These are phyloP conservation scores for Turritopsis rubra DNA, from an alignment of 30 jellyfish, hydroid and myxozoan genomes.

Conservation along the genomic window DNA sequence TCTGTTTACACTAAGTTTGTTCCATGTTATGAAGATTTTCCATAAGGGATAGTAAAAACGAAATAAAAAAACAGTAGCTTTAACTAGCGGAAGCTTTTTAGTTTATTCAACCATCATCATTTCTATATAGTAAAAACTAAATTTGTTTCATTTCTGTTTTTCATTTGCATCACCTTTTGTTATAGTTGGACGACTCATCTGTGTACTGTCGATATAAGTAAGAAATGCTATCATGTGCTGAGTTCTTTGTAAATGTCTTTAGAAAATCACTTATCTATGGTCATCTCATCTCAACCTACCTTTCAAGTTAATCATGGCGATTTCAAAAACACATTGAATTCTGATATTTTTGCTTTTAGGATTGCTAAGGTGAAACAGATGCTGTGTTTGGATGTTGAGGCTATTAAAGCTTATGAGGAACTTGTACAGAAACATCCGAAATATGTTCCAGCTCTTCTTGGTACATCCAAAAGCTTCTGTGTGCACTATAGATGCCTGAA, in stretches of 20 bases:
- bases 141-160: too few species aligned
- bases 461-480: constrained; percentile 19
- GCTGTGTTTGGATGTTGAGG: constrained; percentile 66
- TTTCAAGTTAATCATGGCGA: not conserved
- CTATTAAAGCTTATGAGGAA: constrained; percentile 50
- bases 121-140: too few species aligned
- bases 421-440: constrained; percentile 46
- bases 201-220: constrained; percentile 63
- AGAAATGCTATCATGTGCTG: constrained; percentile 18
- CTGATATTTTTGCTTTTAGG: constrained; percentile 27
- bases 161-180: not conserved
- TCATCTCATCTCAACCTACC: not conserved
- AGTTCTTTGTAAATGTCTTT: not conserved
- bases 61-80: too few species aligned
- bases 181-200: constrained; percentile 55
- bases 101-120: too few species aligned
- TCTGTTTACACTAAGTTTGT: not conserved
- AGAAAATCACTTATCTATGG: too few species aligned
- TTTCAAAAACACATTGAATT: not conserved
- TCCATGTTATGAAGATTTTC: too few species aligned
- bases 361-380: constrained; percentile 67
- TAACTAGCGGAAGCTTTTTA: too few species aligned
- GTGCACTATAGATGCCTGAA: too few species aligned
- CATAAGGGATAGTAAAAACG: too few species aligned
- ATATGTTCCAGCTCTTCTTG: constrained; percentile 76